phyloP scores from a whole-genome alignment of 2,888 invertebrate genomes.

The Drosophila kuntzei region DNA sequence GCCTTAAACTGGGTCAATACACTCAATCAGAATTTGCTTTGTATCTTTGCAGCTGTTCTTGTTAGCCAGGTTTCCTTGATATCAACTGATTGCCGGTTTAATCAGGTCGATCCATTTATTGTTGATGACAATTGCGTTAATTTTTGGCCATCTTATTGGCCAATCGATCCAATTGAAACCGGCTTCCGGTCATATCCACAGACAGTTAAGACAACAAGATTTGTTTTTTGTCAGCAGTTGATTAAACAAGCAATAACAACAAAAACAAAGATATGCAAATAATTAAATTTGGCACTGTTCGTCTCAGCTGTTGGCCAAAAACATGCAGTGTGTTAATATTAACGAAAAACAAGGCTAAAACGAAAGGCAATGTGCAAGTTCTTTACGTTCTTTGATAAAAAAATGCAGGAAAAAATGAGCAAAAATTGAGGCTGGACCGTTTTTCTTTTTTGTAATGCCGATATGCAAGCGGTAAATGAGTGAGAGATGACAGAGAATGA shows the following conservation, averaged over 20 bases:
- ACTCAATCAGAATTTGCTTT: background rate
- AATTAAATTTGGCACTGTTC: no score
- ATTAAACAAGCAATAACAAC: constrained; percentile 4
- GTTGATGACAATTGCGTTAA: background rate
- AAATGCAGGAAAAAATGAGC: background rate
- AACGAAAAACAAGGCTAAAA: background rate
- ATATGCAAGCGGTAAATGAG: constrained; percentile 49
- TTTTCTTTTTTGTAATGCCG: constrained; percentile 22
- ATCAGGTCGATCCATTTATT: background rate
- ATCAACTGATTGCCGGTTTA: constrained; percentile 2
- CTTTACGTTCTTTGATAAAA: constrained; percentile 7
- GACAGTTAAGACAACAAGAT: no score
- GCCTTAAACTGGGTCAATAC: constrained; percentile 10
- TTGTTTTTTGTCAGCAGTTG: background rate
- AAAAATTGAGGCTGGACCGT: constrained; percentile 9
- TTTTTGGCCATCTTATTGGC: background rate
- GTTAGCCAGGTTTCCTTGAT: background rate
- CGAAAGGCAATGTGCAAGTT: background rate
- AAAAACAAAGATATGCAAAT: constrained; percentile 1
- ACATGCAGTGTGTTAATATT: background rate
- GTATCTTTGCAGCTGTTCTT: background rate
- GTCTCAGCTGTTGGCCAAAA: constrained; percentile 14
- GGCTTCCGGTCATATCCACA: background rate
- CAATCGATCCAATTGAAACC: background rate
- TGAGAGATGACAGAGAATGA: constrained; percentile 37